A percentile compares a stretch with the other conserved stretches of the same genome.
phyloP scores from a whole-genome alignment of 2,797 vertebrate species.

The Typhlichthys eigenmanni region DNA sequence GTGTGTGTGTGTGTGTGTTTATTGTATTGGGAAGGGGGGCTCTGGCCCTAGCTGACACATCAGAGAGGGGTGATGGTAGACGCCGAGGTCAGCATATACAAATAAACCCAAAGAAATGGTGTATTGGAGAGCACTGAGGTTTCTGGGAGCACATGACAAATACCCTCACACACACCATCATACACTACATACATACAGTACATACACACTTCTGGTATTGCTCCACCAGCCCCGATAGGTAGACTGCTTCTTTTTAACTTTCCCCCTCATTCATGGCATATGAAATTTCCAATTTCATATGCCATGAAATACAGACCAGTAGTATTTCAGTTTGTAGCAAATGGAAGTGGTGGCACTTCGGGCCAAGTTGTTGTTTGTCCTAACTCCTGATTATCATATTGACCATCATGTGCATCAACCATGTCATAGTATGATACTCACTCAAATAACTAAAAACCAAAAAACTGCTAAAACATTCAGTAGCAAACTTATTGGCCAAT shows the following conservation, averaged over 20 bases:
- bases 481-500: no score
- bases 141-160: conserved; percentile 55
- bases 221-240: conserved; percentile 23
- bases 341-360: no score
- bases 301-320: no score
- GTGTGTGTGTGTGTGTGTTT: conserved; percentile 23
- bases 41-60: conserved; percentile 52
- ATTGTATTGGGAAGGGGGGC: conserved; percentile 46
- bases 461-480: no score
- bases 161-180: conserved; percentile 10
- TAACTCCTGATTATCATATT: no score
- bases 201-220: conserved; percentile 57
- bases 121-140: conserved; percentile 39
- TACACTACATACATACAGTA: conserved; percentile 2
- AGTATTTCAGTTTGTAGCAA: no score
- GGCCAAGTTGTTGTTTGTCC: no score
- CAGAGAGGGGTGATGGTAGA: conserved; percentile 56
- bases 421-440: no score
- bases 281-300: no score
- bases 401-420: no score
- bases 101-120: conserved; percentile 63
- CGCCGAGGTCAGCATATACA: conserved; percentile 59
- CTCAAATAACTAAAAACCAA: no score
- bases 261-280: not conserved
- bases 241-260: conserved; percentile 7